Percentiles rank a stretch among this genome's conserved stretches.
Conservation (phyloP, 2,797 vertebrate genomes). For the Intellagama lesueurii region DNA sequence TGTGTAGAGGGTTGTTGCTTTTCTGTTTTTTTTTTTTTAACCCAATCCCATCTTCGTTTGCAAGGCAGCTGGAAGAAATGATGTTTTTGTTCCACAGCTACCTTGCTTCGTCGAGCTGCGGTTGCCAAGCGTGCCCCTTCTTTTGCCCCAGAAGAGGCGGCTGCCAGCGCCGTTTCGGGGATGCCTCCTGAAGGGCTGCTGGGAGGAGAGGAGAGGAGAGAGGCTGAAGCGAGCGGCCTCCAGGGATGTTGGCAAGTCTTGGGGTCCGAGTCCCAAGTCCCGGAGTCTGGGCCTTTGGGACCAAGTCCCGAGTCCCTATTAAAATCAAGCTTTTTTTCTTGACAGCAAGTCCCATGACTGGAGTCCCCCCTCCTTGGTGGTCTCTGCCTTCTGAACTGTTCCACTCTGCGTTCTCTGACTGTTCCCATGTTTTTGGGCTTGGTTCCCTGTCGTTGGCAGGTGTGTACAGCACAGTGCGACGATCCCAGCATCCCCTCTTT, state of each 20-base stretch:
- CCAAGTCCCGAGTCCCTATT: too few relatives aligned
- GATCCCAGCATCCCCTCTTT: too few relatives aligned
- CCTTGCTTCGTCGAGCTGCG: background rate
- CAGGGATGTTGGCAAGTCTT: background rate
- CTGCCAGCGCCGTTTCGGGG: background rate
- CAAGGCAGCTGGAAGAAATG: background rate
- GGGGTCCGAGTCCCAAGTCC: too few relatives aligned
- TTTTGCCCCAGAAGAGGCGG: background rate
- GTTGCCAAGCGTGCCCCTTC: background rate
- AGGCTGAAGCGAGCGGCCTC: background rate
- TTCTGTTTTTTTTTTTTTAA: background rate
- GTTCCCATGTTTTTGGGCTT: background rate
- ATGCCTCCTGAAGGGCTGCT: too few relatives aligned
- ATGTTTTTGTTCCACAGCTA: conserved; percentile 13
- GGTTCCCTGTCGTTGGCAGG: background rate
- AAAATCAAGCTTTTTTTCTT: too few relatives aligned
- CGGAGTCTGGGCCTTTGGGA: too few relatives aligned
- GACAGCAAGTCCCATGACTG: too few relatives aligned
- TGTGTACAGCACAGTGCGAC: too few relatives aligned
- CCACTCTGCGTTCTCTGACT: background rate
- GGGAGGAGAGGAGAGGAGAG: background rate
- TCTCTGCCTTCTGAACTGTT: background rate
- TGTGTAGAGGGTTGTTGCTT: background rate
- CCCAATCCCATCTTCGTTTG: background rate
- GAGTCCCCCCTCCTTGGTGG: background rate